phyloP scores from a whole-genome alignment of 2,888 invertebrate species.

The Napeogenes sylphis region DNA sequence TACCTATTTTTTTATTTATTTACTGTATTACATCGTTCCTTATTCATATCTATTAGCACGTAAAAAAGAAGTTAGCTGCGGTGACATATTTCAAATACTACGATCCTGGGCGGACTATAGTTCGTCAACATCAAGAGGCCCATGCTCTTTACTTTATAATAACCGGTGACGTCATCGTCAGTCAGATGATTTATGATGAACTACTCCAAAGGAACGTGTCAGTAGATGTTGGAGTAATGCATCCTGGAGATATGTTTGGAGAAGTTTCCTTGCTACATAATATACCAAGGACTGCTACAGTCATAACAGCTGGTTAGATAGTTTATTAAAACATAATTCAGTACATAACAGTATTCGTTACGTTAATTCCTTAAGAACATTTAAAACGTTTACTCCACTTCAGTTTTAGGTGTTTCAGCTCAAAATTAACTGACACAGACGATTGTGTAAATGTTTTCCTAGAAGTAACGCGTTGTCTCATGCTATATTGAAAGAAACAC shows the following conservation, averaged over 20 bases:
- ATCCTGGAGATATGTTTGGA: constrained; percentile 81
- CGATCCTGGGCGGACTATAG: constrained; percentile 76
- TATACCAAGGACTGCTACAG: constrained; percentile 79
- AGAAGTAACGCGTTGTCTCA: too few relatives aligned
- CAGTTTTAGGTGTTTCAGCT: too few relatives aligned
- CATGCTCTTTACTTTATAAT: constrained; percentile 81
- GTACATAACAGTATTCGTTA: constrained; percentile 12
- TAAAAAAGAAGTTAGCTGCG: constrained; percentile 79
- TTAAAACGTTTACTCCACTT: too few relatives aligned
- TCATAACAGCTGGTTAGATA: constrained; percentile 72
- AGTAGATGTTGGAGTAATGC: constrained; percentile 66
- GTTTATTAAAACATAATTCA: constrained; percentile 12
- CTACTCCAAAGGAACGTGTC: constrained; percentile 63
- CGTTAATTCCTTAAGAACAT: constrained; percentile 5
- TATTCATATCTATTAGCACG: constrained; percentile 53
- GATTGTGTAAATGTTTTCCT: too few relatives aligned
- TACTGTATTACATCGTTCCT: background rate
- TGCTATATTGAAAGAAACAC: too few relatives aligned
- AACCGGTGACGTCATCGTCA: constrained; percentile 74
- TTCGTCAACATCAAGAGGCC: constrained; percentile 79
- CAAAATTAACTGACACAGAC: too few relatives aligned
- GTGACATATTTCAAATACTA: constrained; percentile 80
- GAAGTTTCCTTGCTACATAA: constrained; percentile 81
- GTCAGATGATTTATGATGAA: constrained; percentile 71
- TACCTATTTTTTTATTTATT: background rate